Conservation (phyloP, 2,113 vertebrate genomes). For the Vireo altiloquus region DNA sequence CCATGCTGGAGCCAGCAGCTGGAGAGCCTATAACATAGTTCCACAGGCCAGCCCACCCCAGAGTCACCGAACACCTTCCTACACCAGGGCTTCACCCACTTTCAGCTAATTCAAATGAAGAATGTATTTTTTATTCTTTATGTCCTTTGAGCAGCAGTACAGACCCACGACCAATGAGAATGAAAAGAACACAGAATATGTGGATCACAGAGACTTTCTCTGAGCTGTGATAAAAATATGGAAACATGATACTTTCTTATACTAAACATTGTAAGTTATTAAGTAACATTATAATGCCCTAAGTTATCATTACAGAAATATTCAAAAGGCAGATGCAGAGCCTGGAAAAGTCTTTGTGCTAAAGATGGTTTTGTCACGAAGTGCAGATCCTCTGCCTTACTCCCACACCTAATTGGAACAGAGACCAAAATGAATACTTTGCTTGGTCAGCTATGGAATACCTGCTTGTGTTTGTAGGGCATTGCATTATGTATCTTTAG, state of each 20-base stretch:
- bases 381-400: neutral
- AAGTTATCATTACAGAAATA: neutral
- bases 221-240: neutral
- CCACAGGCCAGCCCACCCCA: neutral
- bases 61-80: neutral
- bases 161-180: accelerated
- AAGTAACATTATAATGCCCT: neutral
- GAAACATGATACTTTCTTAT: neutral
- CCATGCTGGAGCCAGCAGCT: neutral
- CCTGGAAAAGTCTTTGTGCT: neutral
- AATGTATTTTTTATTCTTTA: neutral
- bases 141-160: neutral
- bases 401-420: neutral
- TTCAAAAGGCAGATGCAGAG: neutral
- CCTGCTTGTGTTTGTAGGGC: neutral
- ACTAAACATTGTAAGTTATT: neutral
- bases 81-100: neutral
- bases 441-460: neutral
- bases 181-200: neutral
- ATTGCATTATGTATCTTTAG: neutral
- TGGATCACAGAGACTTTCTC: neutral
- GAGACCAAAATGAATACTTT: neutral
- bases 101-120: neutral
- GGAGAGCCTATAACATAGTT: neutral
- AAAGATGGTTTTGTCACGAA: neutral